Percentiles rank a stretch among this genome's conserved stretches.
phyloP scores from a whole-genome alignment of 64 coral and sea anemone genomes.

The Astreopora myriophthalma region DNA sequence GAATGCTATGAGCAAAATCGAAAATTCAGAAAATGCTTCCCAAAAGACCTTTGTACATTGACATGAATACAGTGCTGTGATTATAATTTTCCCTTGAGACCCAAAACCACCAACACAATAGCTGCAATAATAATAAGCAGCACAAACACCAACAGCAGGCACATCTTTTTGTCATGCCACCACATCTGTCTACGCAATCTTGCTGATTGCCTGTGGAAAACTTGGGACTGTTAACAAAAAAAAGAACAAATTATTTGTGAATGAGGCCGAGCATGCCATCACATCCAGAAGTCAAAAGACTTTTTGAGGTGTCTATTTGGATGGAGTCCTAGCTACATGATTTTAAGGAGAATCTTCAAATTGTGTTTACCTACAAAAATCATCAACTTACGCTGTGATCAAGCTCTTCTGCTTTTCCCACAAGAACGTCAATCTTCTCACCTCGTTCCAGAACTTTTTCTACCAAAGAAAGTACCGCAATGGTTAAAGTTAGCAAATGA shows the following conservation, averaged over 20 bases:
- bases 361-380: not conserved
- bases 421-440: conserved; percentile 90
- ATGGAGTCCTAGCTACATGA: too few species aligned
- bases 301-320: not conserved
- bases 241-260: not conserved
- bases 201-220: conserved; percentile 76
- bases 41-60: not conserved
- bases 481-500: too few species aligned
- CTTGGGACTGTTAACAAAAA: conserved; percentile 66
- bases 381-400: conserved; percentile 87
- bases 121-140: conserved; percentile 63
- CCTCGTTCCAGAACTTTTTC: conserved; percentile 99
- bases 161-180: conserved; percentile 95
- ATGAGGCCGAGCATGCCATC: not conserved
- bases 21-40: too few species aligned
- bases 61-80: not conserved
- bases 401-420: conserved; percentile 91
- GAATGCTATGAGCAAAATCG: too few species aligned
- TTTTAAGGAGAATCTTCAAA: too few species aligned
- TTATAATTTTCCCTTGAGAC: conserved; percentile 62
- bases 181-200: conserved; percentile 83
- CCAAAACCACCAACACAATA: conserved; percentile 70
- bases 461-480: conserved; percentile 8
- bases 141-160: conserved; percentile 78
- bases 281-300: not conserved